phyloP scores from a whole-genome alignment of 2,113 vertebrate species.

The Steatornis caripensis region DNA sequence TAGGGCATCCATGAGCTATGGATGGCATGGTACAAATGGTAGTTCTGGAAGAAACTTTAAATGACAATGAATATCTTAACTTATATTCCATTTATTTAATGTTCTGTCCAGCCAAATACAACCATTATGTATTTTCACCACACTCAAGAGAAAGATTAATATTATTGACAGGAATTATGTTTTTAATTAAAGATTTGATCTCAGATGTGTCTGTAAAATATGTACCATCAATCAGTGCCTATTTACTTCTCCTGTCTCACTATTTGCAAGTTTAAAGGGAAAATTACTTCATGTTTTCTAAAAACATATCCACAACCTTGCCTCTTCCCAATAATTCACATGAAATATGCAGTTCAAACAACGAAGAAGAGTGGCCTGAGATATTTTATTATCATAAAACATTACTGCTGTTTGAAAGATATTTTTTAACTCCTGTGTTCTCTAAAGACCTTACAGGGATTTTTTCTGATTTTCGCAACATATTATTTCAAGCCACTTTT shows the following conservation, averaged over 20 bases:
- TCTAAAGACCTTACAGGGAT: not conserved
- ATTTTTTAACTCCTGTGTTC: not conserved
- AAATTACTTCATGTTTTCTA: not conserved
- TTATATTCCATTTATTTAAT: not conserved
- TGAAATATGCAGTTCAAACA: not conserved
- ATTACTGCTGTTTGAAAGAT: not conserved
- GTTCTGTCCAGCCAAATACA: not conserved
- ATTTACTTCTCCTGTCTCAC: not conserved
- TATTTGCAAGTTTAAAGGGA: not conserved
- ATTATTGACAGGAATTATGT: not conserved
- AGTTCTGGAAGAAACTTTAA: not conserved
- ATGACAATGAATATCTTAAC: not conserved
- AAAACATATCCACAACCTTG: not conserved
- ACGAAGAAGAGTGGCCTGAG: not conserved
- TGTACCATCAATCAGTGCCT: not conserved
- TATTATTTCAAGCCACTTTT: slow-evolving; percentile 17
- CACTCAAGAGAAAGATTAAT: not conserved
- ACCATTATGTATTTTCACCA: not conserved
- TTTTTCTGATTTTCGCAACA: not conserved
- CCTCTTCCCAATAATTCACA: not conserved
- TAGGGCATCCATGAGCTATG: not conserved
- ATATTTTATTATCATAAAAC: not conserved
- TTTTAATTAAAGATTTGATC: not conserved
- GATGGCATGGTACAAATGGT: not conserved
- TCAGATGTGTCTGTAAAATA: not conserved